These are phyloP conservation scores for Corythornis madagascariensis DNA, from an alignment of 2,113 vertebrate genomes.

Conservation along the genomic window DNA sequence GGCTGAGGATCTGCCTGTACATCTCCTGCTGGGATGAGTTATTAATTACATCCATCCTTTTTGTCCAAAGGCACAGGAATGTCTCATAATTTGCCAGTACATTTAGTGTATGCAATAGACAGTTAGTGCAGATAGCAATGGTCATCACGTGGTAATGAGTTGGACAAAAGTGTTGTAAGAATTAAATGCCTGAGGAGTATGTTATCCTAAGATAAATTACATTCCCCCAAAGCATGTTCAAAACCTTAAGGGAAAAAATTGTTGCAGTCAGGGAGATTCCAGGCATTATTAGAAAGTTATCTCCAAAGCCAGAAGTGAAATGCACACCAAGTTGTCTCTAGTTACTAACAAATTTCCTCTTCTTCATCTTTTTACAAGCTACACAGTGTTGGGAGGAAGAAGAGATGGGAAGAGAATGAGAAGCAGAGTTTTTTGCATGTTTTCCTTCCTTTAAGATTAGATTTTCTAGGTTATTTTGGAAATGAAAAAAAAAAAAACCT, in stretches of 20 bases:
- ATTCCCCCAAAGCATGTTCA: neutral
- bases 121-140: neutral
- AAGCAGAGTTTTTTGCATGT: neutral
- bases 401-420: neutral
- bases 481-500: neutral
- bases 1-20: neutral
- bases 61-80: neutral
- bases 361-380: neutral
- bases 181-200: neutral
- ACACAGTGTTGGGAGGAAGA: neutral
- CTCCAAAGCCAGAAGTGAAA: neutral
- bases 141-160: accelerated
- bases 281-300: neutral
- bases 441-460: neutral
- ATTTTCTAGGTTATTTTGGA: neutral
- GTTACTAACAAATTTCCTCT: neutral
- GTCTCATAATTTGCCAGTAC: neutral
- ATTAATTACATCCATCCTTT: neutral
- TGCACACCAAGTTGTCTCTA: neutral
- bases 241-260: neutral
- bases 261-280: neutral
- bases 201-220: neutral
- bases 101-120: neutral
- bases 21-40: neutral
- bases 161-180: no score